Base-by-base conservation (phyloP, 2,888 invertebrate genomes). In the Ophion ellenae region DNA sequence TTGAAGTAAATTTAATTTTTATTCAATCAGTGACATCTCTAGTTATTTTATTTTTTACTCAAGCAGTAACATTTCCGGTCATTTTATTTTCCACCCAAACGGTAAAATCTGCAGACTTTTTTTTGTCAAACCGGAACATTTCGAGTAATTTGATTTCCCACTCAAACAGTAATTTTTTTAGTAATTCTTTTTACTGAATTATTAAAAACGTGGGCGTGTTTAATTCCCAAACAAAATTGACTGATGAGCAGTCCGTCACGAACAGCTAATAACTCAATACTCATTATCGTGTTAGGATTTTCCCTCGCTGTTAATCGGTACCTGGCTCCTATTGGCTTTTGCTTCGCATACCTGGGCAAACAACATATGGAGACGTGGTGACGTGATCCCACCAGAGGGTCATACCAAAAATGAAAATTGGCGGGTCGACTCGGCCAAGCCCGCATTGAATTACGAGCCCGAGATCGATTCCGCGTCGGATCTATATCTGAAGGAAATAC, bases 401-500 rank as follows among this genome's bases (percentile, higher is more conserved):
- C 5, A 47, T 1, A 63, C 10, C 3, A 47, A 3, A 7, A 10
- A 36, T 24, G 36, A 47, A 28, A 63, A 79, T 57, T 83, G 83
- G 83, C 83, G 79, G 20, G 32, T 32, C 40, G 79, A 63, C 32
- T 59, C 79, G 24, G 47, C 47, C 9, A 77, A 53, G 14, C 78
- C 79, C n/a, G 36, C 45, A 28, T 45, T 69, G 9, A 61, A 57
- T 63, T 74, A 83, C 66, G 74, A 74, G 28, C 69, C 67, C 3
- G 17, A 32, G 40, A 74, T 81, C 20, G 36, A n/a, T 69, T 61
- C 69, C 7, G 24, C 83, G 11, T 79, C 83, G 36, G 78, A 83
- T 79, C 69, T 79, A 36, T 83, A 83, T 83, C 63, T 74, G 9
- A 83, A 79, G 40, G 67, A 79, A 69, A 83, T 83, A 61, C 36